A percentile compares a stretch with the other conserved stretches of the same genome.
Conservation (phyloP, 2,113 vertebrate genomes). For the Paratilapia polleni region DNA sequence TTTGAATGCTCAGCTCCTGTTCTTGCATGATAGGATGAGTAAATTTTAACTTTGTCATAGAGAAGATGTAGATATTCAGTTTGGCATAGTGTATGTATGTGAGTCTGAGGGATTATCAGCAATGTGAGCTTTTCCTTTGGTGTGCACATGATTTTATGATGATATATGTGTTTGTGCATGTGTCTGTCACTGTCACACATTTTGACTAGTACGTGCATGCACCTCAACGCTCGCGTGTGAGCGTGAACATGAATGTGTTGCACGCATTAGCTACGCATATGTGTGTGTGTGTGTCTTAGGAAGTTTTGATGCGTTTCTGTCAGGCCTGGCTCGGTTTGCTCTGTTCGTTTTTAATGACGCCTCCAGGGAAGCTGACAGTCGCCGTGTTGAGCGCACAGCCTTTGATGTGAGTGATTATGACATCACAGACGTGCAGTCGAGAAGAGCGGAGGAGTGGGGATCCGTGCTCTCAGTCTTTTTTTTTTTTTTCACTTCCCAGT, state of each 20-base stretch:
- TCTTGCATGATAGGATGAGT: slow-evolving; percentile 7
- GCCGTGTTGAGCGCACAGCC: slow-evolving; percentile 78
- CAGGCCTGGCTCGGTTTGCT: slow-evolving; percentile 76
- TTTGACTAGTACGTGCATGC: background rate
- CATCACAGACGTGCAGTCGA: slow-evolving; percentile 81
- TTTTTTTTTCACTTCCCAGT: slow-evolving; percentile 58
- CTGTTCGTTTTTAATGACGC: slow-evolving; percentile 84
- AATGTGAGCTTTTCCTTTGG: slow-evolving; percentile 24
- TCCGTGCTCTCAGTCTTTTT: slow-evolving; percentile 56
- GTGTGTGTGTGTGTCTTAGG: slow-evolving; percentile 28
- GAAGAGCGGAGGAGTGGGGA: slow-evolving; percentile 77
- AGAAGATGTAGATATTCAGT: slow-evolving; percentile 30
- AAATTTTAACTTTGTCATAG: slow-evolving; percentile 18
- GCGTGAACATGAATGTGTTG: background rate
- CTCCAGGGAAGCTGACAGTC: slow-evolving; percentile 85
- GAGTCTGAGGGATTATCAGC: background rate
- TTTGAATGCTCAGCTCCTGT: slow-evolving; percentile 11
- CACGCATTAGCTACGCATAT: background rate
- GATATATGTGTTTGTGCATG: slow-evolving; percentile 12
- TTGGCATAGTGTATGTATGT: background rate
- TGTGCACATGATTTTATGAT: slow-evolving; percentile 16
- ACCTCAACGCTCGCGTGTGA: slow-evolving; percentile 1
- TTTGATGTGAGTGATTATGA: slow-evolving; percentile 86
- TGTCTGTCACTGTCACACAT: background rate
- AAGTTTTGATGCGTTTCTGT: slow-evolving; percentile 80